These are phyloP conservation scores for Aricia agestis DNA, from an alignment of 1,140 invertebrate genomes.

Conservation along the genomic window DNA sequence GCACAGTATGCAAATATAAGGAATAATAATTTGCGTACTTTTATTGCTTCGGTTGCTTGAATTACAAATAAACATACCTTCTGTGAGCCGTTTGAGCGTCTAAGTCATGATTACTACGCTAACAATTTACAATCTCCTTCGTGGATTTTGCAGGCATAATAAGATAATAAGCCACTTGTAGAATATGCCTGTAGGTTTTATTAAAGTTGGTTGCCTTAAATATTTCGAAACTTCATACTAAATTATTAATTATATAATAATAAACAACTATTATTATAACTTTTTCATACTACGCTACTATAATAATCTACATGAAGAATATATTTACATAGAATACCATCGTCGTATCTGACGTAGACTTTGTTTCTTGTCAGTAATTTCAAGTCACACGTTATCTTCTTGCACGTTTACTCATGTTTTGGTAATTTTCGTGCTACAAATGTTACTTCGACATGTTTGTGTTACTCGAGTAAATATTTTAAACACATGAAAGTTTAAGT, in stretches of 20 bases:
- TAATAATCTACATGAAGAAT: too few species aligned
- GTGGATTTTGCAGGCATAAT: not conserved
- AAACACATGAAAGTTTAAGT: conserved; percentile 17
- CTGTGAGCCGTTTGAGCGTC: conserved; percentile 3
- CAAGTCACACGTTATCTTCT: conserved; percentile 20
- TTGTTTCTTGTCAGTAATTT: not conserved
- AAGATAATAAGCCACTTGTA: not conserved
- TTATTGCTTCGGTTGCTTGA: conserved; percentile 33
- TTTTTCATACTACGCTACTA: too few species aligned
- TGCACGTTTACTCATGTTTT: conserved; percentile 9
- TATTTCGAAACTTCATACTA: too few species aligned
- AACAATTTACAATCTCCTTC: not conserved
- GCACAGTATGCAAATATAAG: conserved; percentile 42
- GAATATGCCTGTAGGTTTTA: not conserved
- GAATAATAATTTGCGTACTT: conserved; percentile 45
- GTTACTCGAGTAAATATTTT: conserved; percentile 15
- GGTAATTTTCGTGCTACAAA: not conserved
- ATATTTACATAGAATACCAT: too few species aligned
- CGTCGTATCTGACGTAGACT: too few species aligned
- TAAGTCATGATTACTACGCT: not conserved
- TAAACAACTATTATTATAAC: too few species aligned
- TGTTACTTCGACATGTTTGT: not conserved
- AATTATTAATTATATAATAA: too few species aligned
- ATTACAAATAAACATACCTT: conserved; percentile 20
- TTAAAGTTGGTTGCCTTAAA: too few species aligned